phyloP scores from a whole-genome alignment of 2,113 vertebrate genomes.

The Muntiacus muntjak region DNA sequence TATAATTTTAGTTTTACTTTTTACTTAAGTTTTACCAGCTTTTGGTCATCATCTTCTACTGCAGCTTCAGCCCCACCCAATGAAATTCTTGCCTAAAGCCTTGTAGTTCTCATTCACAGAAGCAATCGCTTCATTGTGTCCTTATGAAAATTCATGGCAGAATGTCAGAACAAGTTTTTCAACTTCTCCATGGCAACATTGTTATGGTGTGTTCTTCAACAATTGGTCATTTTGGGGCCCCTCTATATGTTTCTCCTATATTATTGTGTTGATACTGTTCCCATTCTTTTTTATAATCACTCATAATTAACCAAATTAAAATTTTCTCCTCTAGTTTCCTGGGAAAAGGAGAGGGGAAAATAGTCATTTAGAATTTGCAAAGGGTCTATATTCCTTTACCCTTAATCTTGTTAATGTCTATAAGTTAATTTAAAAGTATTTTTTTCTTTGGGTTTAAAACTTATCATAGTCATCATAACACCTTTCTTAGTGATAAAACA shows the following conservation, averaged over 20 bases:
- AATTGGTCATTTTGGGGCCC: background rate
- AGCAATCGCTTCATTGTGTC: background rate
- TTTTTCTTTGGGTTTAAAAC: background rate
- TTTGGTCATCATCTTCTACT: background rate
- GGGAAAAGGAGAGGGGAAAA: background rate
- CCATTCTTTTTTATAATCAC: background rate
- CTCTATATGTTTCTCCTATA: background rate
- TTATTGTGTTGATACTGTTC: background rate
- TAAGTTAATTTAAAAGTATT: background rate
- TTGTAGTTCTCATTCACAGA: constrained; percentile 14
- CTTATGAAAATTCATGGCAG: constrained; percentile 9
- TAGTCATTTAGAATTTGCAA: background rate
- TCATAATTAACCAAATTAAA: background rate
- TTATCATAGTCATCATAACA: background rate
- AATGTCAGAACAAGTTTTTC: background rate
- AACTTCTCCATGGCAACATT: background rate
- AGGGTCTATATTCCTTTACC: background rate
- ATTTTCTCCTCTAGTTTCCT: background rate
- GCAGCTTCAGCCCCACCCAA: background rate
- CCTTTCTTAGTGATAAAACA: background rate
- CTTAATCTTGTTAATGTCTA: background rate
- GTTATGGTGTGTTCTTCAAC: background rate
- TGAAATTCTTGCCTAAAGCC: background rate
- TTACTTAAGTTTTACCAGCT: background rate
- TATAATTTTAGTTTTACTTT: background rate